Evolutionary conservation across 2,113 vertebrate species (phyloP).

Genomic region (Carassius auratus): DNA sequence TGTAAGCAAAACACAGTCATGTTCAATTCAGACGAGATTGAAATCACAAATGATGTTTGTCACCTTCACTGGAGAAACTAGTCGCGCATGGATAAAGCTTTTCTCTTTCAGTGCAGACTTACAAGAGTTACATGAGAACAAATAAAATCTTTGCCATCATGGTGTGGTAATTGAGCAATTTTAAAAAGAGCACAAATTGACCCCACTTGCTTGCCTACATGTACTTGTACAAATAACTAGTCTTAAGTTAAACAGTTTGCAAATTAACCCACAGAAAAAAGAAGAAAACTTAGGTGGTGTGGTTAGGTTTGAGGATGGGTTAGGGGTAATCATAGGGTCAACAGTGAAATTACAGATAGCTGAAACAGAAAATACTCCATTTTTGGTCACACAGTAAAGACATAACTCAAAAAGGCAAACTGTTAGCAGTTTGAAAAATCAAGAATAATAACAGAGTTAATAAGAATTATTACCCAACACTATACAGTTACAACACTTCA

Average conservation of each 20-base stretch:
- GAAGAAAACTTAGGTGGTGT: too few relatives aligned
- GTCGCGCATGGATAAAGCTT: background rate
- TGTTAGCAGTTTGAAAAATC: too few relatives aligned
- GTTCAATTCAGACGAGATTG: background rate
- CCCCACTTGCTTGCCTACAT: background rate
- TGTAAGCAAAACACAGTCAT: background rate
- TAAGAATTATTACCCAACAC: too few relatives aligned
- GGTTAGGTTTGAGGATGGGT: too few relatives aligned
- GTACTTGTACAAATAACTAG: background rate
- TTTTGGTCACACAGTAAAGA: too few relatives aligned
- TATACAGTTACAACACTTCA: too few relatives aligned
- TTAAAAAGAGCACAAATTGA: background rate
- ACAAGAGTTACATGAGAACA: background rate
- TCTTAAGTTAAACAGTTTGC: background rate
- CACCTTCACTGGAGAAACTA: background rate
- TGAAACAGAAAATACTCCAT: too few relatives aligned
- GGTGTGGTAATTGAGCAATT: background rate
- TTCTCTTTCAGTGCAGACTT: background rate
- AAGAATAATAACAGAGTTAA: too few relatives aligned
- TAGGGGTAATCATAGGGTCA: too few relatives aligned
- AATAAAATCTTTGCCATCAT: too few relatives aligned
- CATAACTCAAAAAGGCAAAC: too few relatives aligned
- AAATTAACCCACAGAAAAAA: background rate
- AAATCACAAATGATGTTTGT: background rate
- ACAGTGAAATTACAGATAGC: too few relatives aligned